Evolutionary conservation across 2,113 vertebrate genomes (phyloP).

Genomic region (Xiphophorus couchianus): DNA sequence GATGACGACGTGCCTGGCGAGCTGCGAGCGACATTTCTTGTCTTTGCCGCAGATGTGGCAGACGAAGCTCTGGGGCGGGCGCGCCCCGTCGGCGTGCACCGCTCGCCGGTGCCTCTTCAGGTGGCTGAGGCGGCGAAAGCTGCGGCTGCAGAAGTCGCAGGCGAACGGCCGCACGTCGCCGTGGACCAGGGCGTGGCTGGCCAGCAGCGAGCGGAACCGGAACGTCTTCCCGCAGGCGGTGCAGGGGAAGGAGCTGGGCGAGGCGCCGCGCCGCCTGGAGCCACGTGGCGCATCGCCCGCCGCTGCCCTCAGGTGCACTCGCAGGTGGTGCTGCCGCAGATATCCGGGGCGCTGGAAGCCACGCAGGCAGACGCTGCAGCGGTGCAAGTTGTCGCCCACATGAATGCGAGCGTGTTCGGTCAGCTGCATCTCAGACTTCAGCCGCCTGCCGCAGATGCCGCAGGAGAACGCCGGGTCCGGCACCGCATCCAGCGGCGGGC

Average conservation of each 20-base stretch:
- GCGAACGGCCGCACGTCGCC: slow-evolving; percentile 53
- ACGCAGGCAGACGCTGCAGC: slow-evolving; percentile 54
- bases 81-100: slow-evolving; percentile 60
- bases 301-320: slow-evolving; percentile 45
- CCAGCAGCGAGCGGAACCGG: slow-evolving; percentile 56
- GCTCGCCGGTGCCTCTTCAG: slow-evolving; percentile 63
- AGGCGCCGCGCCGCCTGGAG: fast-evolving
- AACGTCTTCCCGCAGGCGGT: slow-evolving; percentile 53
- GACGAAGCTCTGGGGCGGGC: slow-evolving; percentile 46
- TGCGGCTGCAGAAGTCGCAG: slow-evolving; percentile 67
- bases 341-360: slow-evolving; percentile 54
- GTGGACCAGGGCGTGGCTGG: slow-evolving; percentile 57
- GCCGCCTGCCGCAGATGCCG: slow-evolving; percentile 47
- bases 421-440: slow-evolving; percentile 42
- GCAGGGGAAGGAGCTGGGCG: slow-evolving; percentile 36
- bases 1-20: slow-evolving; percentile 64
- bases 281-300: fast-evolving
- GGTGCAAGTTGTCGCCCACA: slow-evolving; percentile 35
- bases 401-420: slow-evolving; percentile 44
- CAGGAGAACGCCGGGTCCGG: slow-evolving; percentile 12
- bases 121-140: slow-evolving; percentile 68
- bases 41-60: slow-evolving; percentile 70
- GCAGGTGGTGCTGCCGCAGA: slow-evolving; percentile 63
- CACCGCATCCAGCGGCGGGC: fast-evolving
- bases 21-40: slow-evolving; percentile 74